Evolutionary conservation across 1,140 invertebrate species (phyloP).

Genomic region (Periplaneta americana): DNA sequence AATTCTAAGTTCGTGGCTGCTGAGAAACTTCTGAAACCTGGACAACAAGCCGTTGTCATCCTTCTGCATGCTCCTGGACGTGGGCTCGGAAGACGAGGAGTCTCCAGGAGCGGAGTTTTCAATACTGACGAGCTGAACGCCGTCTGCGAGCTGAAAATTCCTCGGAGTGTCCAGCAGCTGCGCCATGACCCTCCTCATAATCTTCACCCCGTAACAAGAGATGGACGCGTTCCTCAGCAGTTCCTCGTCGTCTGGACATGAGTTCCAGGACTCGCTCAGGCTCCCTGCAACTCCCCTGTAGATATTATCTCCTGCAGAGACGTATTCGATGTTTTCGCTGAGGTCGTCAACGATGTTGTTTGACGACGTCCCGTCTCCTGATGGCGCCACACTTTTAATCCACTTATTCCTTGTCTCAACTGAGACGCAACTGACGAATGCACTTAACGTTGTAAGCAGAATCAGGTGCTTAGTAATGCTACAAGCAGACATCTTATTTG

Average conservation of each 20-base stretch:
- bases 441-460: not conserved
- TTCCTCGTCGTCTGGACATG: slow-evolving; percentile 20
- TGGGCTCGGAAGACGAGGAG: not conserved
- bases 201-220: slow-evolving; percentile 42
- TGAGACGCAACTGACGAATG: not conserved
- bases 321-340: not conserved
- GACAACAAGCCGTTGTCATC: slow-evolving; percentile 40
- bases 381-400: not conserved
- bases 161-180: slow-evolving; percentile 36
- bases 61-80: slow-evolving; percentile 40
- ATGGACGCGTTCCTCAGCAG: slow-evolving; percentile 35
- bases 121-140: slow-evolving; percentile 50
- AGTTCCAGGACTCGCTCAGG: not conserved
- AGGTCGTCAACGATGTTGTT: not conserved
- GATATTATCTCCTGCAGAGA: not conserved
- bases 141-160: slow-evolving; percentile 49
- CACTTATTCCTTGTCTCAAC: not conserved
- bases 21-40: slow-evolving; percentile 55
- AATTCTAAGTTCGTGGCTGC: slow-evolving; percentile 61
- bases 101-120: slow-evolving; percentile 31
- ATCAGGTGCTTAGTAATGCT: not conserved
- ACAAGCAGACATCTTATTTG: not conserved
- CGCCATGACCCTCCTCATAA: slow-evolving; percentile 41
- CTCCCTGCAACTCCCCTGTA: slow-evolving; percentile 3
- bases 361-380: not conserved